Evolutionary conservation across 1,140 invertebrate species (phyloP), one percentile per base, ranked within the genome.

Genomic region (Drosophila ficusphila): DNA sequence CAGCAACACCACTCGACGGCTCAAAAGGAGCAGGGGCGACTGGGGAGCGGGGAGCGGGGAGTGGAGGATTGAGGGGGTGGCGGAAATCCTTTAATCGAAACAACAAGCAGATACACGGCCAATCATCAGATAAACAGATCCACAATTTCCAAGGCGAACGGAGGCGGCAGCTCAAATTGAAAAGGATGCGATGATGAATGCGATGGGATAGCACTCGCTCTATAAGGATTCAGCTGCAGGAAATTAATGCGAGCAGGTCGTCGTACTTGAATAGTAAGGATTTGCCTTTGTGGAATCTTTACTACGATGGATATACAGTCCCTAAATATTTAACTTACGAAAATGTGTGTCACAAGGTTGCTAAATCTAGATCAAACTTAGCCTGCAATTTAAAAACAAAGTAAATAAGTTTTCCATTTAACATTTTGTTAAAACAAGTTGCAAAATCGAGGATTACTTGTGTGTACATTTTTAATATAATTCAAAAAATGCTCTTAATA

Each of bases 81-180:
- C 29, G 48, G 46, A 57, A 81, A 56, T 76, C 64, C 58, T 70
- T 76, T 76, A 82, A 81, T 76, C 72, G 77, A 46, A 61, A 74
- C 57, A 58, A 64, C 71, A 60, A 60, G 53, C 57, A 73, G 68
- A 72, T 62, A 76, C 73, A 25, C 12, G 41, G 41, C 41, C 41
- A 42, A 14, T 12, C 41, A 6, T 23, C 41, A 42, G 41, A 25
- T 42, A n/a, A n/a, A 23, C 39, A 42, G 39, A 42, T 42, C 8
- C 36, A 21, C n/a, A 12, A 21, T 23, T 23, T 42, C 19, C 41
- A 6, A 19, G 41, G n/a, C 19, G 19, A 21, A 23, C 7, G 0
- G 11, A 19, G 19, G 38, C 38, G 16, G n/a, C 6, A 2, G 4
- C 14, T 23, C 41, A 42, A 42, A 42, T 42, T 42, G 19, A 42